Base-by-base conservation (phyloP, 2,113 vertebrate species). In the Chloroceryle aenea region DNA sequence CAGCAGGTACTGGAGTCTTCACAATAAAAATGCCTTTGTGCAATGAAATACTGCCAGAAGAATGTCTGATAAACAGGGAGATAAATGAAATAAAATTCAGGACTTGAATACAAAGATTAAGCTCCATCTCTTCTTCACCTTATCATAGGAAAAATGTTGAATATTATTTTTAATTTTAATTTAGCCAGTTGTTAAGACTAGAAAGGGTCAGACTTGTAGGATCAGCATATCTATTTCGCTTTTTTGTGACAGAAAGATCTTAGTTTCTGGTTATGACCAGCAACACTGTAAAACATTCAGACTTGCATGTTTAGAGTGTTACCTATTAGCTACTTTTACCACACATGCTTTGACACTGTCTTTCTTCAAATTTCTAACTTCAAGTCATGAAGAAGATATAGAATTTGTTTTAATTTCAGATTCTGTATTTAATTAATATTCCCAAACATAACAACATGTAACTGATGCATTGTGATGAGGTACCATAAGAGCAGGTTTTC, bases 401-500 rank as follows among this genome's bases (percentile, higher is more conserved):
- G 53, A 75, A 77, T 89, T 96, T 83, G 8, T 86, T 96, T 83
- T 89, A 72, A 67, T 92, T 87, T 64, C 29, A 81, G 29, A 16
- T 68, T 17, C 64, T 82, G 47, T 53, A 30, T 86, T 87, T 89
- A 59, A 47, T 4, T 85, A 61, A 73, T 82, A 32, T 71, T 75
- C 81, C n/a, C 94, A 87, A 48, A 34, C 72, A 84, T 52, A 90
- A 71, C 22, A 93, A 85, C 47, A 48, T 72, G 59, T 67, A 68
- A 84, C 50, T 50, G 45, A 74, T 71, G 38, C 20, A 42, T 63
- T 87, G 77, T 88, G 85, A 94, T 36, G 80, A 96, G 85, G 80
- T 61, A 87, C 55, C 71, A 63, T 91, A 89, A 89, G 29, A 94
- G 42, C 55, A 87, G 67, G 59, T 95, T 97, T 97, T 97, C 66